A percentile compares a stretch with the other conserved stretches of the same genome.
These are phyloP conservation scores for Leucozona laternaria DNA, from an alignment of 2,888 invertebrate genomes.

Conservation along the genomic window DNA sequence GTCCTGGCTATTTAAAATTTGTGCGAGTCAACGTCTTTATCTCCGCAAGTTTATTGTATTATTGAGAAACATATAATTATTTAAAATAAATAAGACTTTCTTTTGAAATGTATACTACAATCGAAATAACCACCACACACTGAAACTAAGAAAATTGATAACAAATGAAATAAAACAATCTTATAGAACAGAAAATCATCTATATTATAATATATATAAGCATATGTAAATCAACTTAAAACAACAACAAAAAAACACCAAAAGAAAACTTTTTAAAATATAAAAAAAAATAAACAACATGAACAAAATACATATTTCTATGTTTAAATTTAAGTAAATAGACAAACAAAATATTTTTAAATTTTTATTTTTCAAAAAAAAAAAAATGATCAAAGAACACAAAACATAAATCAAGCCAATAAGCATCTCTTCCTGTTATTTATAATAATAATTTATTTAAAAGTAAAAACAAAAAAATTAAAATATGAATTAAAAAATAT, in stretches of 20 bases:
- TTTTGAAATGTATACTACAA: conserved; percentile 42
- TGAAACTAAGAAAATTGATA: conserved; percentile 49
- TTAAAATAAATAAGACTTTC: conserved; percentile 33
- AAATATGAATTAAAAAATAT: conserved; percentile 49
- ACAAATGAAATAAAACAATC: conserved; percentile 36
- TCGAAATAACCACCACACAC: conserved; percentile 68
- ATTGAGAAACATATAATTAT: not conserved
- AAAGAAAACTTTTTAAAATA: conserved; percentile 15
- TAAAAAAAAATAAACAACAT: not conserved
- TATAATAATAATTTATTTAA: conserved; percentile 64
- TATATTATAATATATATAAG: not conserved
- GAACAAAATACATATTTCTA: conserved; percentile 37
- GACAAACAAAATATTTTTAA: conserved; percentile 35
- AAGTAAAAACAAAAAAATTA: conserved; percentile 18
- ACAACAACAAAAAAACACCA: conserved; percentile 47
- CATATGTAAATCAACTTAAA: conserved; percentile 17
- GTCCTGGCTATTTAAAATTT: too few relatives aligned
- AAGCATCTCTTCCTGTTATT: conserved; percentile 72
- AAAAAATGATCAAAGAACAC: not conserved
- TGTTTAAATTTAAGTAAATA: conserved; percentile 47
- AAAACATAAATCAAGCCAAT: conserved; percentile 55
- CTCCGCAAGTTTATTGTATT: conserved; percentile 13
- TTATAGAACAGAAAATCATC: conserved; percentile 20
- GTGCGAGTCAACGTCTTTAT: not conserved
- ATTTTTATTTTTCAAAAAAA: conserved; percentile 44